Evolutionary conservation across 1,140 invertebrate genomes (phyloP).

Genomic region (Leptinotarsa defecta): DNA sequence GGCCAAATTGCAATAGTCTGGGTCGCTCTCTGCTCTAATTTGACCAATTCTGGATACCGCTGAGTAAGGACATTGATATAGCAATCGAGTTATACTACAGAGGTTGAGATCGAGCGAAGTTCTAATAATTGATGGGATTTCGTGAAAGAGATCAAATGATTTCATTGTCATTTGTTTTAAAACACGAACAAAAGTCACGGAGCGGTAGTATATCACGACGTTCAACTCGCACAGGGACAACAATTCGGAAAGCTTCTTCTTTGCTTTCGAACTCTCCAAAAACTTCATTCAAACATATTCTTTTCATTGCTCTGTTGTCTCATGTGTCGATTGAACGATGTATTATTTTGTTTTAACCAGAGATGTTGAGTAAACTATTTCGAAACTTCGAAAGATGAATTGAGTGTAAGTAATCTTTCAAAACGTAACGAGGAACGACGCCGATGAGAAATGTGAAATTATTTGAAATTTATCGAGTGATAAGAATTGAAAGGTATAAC

Average conservation of each 20-base stretch:
- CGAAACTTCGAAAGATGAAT: too few species aligned
- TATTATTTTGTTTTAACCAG: too few species aligned
- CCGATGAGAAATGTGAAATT: too few species aligned
- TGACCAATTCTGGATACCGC: constrained; percentile 22
- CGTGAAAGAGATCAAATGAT: constrained; percentile 18
- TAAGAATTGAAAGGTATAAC: too few species aligned
- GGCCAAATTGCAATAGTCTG: not conserved
- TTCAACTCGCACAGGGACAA: not conserved
- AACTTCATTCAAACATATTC: not conserved
- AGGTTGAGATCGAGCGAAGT: constrained; percentile 11
- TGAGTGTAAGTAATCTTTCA: too few species aligned
- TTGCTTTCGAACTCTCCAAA: not conserved
- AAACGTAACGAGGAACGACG: too few species aligned
- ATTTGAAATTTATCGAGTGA: too few species aligned
- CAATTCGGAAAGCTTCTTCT: not conserved
- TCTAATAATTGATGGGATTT: constrained; percentile 17
- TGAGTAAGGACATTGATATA: constrained; percentile 12
- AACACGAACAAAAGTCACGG: constrained; percentile 18
- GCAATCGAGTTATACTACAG: constrained; percentile 2
- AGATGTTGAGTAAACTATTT: too few species aligned
- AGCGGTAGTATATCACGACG: constrained; percentile 3
- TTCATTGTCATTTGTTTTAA: constrained; percentile 16
- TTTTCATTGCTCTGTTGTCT: not conserved
- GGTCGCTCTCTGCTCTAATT: constrained; percentile 9
- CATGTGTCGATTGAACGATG: too few species aligned